Base-by-base conservation (phyloP, 2,888 invertebrate genomes). In the Sepioteuthis lessoniana region DNA sequence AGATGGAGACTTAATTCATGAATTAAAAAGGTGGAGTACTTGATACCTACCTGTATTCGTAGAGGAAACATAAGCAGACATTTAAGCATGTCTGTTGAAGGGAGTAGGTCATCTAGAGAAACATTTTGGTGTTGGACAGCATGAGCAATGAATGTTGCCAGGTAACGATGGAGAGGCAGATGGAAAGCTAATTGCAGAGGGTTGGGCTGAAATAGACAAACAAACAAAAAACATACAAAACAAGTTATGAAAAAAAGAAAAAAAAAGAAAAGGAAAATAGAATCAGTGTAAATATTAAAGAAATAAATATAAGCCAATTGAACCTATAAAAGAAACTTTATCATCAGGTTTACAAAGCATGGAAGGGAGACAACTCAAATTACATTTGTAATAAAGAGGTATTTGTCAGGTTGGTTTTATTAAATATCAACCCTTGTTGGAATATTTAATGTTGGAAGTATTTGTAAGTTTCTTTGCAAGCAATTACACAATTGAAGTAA, bases 111-210 rank as follows among this genome's bases (percentile, higher is more conserved):
- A 95, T 98, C 98, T 76, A 99, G 98, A 90, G 98, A 97, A 96
- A 98, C 98, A 25, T 97, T 97, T 95, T 98, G 98, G 98, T 98
- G 98, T 97, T 96, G 95, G 21, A 97, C 96, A 38, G 96, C 96
- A 97, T 99, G 98, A 97, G 98, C 98, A 96, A 98, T 98, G 97
- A 99, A 98, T 35, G 98, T 98, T 0, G 98, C 98, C 97, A 99
- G 98, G 97, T 99, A 99, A 94, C 99, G 98, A 98, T 99, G 99
- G 96, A 99, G 98, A 38, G 99, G 99, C 96, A 99, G 98, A 98
- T 99, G 99, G 98, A 99, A 99, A 94, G 99, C 99, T 94, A 99
- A 98, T 98, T 99, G 98, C 93, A 97, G 95, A 4, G 96, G 96
- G 94, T 97, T 96, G 1, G 97, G 96, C 97, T 97, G 96, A 92